Evolutionary conservation across 1,140 invertebrate species (phyloP), one percentile per base, ranked within the genome.

Genomic region (Olivierus martensii): DNA sequence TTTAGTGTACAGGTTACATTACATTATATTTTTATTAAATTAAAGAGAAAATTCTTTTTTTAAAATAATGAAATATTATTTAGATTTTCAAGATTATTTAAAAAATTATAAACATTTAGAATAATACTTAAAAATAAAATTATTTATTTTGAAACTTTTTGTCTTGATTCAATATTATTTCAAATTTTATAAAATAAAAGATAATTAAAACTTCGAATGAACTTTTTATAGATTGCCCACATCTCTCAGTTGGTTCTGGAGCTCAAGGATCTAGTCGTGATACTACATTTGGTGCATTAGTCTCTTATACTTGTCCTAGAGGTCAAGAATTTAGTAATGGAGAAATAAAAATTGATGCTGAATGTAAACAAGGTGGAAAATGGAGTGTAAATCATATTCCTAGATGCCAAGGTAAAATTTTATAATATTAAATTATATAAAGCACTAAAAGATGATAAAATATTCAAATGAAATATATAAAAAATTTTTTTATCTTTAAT

Each of bases 291-390:
- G 90, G 88, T 58, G 92, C 89, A 41, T 73, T 80, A 38, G 83
- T 94, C 38, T 84, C 79, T 41, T 94, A 92, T 64, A 84, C 86
- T 9, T 96, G 92, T 69, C 89, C 90, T 1, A 74, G 83, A 63
- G 92, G 92, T 35, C 88, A 93, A 73, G 90, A 95, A 72, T 95
- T 96, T 68, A 84, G 87, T 17, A 94, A 87, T 49, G 89, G 88
- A 59, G 84, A 85, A 66, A 71, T 78, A 43, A 79, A 81, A 63
- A 82, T 93, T 56, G 79, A 80, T 6, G 90, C 87, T 1, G 79
- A 85, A 69, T 94, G 89, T 73, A 68, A 83, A 60, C 82, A 81
- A 59, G 86, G 90, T 62, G 92, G 92, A 49, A 84, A 88, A 65
- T 96, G 92, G 92, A 91, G 87, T 14, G 77, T 86, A 19, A 82